Evolutionary conservation across 2,888 invertebrate species (phyloP).

Genomic region (Lycaena phlaeas): DNA sequence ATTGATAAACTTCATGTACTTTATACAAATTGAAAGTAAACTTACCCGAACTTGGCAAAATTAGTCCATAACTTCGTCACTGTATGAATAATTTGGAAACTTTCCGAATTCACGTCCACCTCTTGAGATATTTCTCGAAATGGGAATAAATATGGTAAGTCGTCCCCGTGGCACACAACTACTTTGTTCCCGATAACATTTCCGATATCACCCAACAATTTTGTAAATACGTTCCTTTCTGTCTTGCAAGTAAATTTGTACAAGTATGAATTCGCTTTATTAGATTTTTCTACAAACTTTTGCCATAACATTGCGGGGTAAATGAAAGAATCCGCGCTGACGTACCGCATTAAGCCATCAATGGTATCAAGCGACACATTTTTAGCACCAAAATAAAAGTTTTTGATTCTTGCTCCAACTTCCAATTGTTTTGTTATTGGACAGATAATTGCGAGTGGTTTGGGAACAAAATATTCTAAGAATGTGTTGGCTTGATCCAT

Average conservation of each 20-base stretch:
- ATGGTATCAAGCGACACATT: constrained; percentile 21
- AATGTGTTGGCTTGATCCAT: constrained; percentile 21
- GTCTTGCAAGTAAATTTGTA: background rate
- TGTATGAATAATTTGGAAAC: background rate
- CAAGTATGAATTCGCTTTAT: no score
- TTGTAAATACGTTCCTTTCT: background rate
- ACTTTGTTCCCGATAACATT: background rate
- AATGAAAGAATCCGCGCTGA: constrained; percentile 22
- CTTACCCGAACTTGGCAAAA: background rate
- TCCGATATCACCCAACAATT: background rate
- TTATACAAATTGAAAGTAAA: background rate
- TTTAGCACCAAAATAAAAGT: constrained; percentile 23
- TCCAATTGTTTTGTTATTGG: constrained; percentile 24
- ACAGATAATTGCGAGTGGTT: constrained; percentile 17
- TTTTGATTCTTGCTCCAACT: constrained; percentile 25
- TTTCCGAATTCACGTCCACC: background rate
- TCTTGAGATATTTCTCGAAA: background rate
- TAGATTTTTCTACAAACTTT: constrained; percentile 23
- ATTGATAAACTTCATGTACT: no score
- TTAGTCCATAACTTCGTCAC: background rate
- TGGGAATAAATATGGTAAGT: background rate
- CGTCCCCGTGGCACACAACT: background rate
- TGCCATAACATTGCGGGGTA: constrained; percentile 23
- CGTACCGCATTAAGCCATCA: constrained; percentile 22
- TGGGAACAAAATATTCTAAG: constrained; percentile 25